Evolutionary conservation across 2,113 vertebrate species (phyloP).

Genomic region (Ailurus styani): DNA sequence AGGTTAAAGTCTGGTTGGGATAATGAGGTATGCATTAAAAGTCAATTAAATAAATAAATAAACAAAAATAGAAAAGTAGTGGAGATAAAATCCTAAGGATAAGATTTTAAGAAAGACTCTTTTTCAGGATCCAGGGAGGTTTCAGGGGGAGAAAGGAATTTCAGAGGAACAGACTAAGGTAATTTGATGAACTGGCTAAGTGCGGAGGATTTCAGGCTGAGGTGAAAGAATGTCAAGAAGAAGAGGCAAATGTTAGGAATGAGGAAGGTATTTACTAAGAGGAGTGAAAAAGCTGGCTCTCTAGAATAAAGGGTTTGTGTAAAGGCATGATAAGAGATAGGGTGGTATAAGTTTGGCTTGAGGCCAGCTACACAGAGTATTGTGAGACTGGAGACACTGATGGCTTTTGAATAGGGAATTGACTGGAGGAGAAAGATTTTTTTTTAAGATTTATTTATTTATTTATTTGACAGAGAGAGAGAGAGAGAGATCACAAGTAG

Average conservation of each 20-base stretch:
- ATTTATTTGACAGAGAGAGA: no score
- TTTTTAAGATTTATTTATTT: no score
- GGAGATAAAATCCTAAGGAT: neutral
- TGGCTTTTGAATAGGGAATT: neutral
- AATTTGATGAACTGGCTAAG: neutral
- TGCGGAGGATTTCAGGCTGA: neutral
- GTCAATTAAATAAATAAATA: neutral
- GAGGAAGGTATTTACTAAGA: neutral
- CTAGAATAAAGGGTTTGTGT: neutral
- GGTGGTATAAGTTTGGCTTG: neutral
- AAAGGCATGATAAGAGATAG: neutral
- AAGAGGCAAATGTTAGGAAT: neutral
- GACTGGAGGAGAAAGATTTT: neutral
- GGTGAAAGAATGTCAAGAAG: neutral
- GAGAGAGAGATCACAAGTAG: no score
- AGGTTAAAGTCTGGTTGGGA: neutral
- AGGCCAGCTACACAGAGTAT: neutral
- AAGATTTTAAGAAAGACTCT: neutral
- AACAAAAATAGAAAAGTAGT: neutral
- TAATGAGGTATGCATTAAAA: neutral
- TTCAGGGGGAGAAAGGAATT: neutral
- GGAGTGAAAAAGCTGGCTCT: neutral
- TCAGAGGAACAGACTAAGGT: neutral
- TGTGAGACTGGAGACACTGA: accelerated
- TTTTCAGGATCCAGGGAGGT: neutral